These are phyloP conservation scores for Megaceryle alcyon DNA, from an alignment of 2,797 vertebrate species.

Conservation along the genomic window DNA sequence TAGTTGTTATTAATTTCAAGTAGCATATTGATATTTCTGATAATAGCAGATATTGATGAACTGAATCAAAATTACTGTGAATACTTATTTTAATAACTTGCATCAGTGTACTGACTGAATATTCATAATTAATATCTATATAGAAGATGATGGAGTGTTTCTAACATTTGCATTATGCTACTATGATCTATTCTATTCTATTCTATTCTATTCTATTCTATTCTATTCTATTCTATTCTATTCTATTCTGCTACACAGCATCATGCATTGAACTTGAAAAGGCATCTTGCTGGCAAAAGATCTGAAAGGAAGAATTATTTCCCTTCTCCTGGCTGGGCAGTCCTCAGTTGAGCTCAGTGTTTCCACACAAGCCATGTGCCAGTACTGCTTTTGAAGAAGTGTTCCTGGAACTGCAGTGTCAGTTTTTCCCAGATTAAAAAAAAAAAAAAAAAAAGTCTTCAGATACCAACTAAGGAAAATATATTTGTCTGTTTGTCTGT, in stretches of 20 bases:
- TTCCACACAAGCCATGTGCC: background rate
- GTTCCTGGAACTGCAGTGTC: background rate
- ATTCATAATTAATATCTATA: background rate
- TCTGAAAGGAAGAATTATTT: background rate
- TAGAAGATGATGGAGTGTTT: background rate
- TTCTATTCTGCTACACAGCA: background rate
- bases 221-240: background rate
- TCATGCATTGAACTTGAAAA: background rate
- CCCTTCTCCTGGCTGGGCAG: background rate
- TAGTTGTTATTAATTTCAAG: background rate
- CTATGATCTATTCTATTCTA: background rate
- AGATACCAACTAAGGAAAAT: background rate
- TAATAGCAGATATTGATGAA: background rate
- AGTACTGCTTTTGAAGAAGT: constrained; percentile 3
- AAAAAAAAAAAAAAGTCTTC: background rate
- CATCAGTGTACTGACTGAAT: background rate
- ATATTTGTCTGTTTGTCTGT: background rate
- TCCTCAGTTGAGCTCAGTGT: background rate
- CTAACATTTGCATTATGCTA: background rate
- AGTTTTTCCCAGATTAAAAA: background rate
- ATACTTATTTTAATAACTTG: background rate
- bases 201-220: too few relatives aligned
- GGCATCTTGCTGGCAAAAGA: background rate
- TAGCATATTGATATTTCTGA: background rate
- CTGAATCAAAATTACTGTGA: background rate